Evolutionary conservation across 2,797 vertebrate genomes (phyloP).

Genomic region (Oophaga sylvatica): DNA sequence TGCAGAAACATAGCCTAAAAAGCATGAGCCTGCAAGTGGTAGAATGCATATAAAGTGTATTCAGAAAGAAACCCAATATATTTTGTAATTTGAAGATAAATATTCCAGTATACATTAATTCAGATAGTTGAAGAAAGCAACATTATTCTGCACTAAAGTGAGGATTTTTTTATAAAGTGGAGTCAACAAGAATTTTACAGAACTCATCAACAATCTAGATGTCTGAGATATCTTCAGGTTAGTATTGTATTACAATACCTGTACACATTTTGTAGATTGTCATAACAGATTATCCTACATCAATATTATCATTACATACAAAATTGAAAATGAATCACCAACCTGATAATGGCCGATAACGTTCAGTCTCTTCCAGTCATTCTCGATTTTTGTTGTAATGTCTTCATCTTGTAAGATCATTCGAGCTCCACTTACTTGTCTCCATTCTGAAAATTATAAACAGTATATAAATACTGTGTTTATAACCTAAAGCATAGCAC

Average conservation of each 20-base stretch:
- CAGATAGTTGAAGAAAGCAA: background rate
- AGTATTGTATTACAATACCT: background rate
- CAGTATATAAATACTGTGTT: background rate
- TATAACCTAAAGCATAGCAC: background rate
- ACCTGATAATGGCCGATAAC: slow-evolving; percentile 88
- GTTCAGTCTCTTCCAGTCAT: slow-evolving; percentile 98
- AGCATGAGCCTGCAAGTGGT: too few species aligned
- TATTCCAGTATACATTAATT: background rate
- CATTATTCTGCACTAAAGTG: background rate
- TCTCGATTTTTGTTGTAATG: slow-evolving; percentile 95
- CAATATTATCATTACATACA: background rate
- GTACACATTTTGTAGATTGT: background rate
- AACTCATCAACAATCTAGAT: background rate
- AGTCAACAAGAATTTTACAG: background rate
- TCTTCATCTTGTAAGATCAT: slow-evolving; percentile 96
- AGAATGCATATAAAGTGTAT: too few species aligned
- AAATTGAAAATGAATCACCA: background rate
- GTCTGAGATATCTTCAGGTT: background rate
- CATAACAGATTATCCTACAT: background rate
- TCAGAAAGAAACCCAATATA: too few species aligned
- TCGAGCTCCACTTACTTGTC: slow-evolving; percentile 88
- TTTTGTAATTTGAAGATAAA: too few species aligned
- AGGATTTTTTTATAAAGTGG: background rate
- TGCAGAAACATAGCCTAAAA: too few species aligned
- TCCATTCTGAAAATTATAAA: slow-evolving; percentile 83